Conservation (phyloP, 2,888 invertebrate genomes). For the Apamea anceps region DNA sequence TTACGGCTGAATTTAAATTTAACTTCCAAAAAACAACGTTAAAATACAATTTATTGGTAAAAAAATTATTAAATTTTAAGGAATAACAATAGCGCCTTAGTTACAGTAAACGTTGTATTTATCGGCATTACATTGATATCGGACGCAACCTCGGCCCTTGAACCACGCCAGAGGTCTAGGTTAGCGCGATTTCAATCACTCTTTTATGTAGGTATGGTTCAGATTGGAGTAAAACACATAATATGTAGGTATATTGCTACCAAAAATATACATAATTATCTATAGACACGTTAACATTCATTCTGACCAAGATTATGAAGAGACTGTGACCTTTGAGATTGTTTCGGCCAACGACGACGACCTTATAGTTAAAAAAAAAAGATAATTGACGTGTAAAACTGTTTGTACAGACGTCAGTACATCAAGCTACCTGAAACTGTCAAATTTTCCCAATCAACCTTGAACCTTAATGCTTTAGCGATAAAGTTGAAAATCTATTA, state of each 20-base stretch:
- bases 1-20: not conserved
- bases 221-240: not conserved
- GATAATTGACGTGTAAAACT: too few species aligned
- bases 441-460: too few species aligned
- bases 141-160: slow-evolving; percentile 47
- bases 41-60: too few species aligned
- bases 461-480: too few species aligned
- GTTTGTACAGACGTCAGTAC: too few species aligned
- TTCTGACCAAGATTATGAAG: not conserved
- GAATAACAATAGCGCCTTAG: slow-evolving; percentile 29
- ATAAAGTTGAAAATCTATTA: too few species aligned
- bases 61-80: not conserved
- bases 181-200: slow-evolving; percentile 27
- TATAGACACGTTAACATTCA: not conserved
- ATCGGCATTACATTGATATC: slow-evolving; percentile 33
- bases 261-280: not conserved
- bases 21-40: not conserved
- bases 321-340: not conserved
- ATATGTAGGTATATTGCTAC: not conserved
- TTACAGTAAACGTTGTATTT: slow-evolving; percentile 37
- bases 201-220: not conserved
- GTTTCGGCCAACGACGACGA: not conserved
- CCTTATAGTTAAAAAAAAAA: not conserved
- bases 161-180: slow-evolving; percentile 56
- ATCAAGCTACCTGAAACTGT: too few species aligned